A percentile compares a stretch with the other conserved stretches of the same genome.
Evolutionary conservation across 2,113 vertebrate genomes (phyloP).

Genomic region (Ginglymostoma cirratum): DNA sequence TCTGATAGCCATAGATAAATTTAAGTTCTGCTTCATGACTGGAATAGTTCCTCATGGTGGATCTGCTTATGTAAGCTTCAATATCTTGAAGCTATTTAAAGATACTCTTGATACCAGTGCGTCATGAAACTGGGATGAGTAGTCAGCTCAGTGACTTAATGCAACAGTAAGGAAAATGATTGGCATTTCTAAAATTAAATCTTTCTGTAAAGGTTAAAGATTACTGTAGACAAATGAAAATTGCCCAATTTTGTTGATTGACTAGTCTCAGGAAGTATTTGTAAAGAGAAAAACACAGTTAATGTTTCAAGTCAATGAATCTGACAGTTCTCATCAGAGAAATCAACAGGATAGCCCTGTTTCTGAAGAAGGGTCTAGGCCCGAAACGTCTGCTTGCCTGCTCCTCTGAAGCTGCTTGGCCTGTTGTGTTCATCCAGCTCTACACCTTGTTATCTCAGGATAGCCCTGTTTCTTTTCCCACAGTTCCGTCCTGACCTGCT

Average conservation of each 20-base stretch:
- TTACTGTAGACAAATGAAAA: not conserved
- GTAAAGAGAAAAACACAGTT: not conserved
- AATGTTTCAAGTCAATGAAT: not conserved
- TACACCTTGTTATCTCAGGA: too few species aligned
- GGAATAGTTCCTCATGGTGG: not conserved
- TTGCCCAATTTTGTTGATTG: not conserved
- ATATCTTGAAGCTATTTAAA: not conserved
- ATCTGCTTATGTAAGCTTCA: not conserved
- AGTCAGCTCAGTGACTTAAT: not conserved
- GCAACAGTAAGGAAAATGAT: not conserved
- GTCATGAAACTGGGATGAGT: not conserved
- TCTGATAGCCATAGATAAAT: not conserved
- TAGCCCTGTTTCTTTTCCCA: not conserved
- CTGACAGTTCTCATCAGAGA: too few species aligned
- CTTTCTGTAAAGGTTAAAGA: not conserved
- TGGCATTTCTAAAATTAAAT: not conserved
- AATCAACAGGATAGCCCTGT: not conserved
- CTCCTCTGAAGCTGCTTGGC: too few species aligned
- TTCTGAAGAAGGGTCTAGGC: too few species aligned
- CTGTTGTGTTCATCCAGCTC: too few species aligned
- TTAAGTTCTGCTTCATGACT: not conserved
- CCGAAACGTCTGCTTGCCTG: too few species aligned
- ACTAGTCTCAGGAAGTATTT: not conserved
- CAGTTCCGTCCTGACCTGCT: not conserved
- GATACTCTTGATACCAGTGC: not conserved